phyloP scores from a whole-genome alignment of 2,113 vertebrate genomes.

The Syngnathus floridae region DNA sequence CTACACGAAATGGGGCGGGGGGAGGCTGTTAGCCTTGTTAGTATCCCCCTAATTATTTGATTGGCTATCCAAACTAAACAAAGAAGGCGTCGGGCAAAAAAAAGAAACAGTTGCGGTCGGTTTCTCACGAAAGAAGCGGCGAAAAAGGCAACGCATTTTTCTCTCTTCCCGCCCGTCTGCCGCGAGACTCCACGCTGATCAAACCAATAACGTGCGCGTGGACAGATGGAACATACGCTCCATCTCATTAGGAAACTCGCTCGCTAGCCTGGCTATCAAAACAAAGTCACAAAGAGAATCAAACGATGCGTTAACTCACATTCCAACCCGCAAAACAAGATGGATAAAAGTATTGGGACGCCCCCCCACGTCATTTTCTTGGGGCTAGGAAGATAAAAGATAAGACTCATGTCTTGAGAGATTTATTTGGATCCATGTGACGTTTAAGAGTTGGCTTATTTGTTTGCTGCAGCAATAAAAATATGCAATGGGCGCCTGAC shows the following conservation, averaged over 20 bases:
- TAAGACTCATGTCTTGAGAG: not conserved
- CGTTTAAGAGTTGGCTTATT: conserved; percentile 13
- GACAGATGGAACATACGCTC: conserved; percentile 31
- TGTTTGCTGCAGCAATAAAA: not conserved
- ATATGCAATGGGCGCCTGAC: not conserved
- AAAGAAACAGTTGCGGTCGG: not conserved
- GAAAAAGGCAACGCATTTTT: conserved; percentile 4
- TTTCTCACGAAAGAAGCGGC: not conserved
- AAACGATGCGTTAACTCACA: conserved; percentile 40
- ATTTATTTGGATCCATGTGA: conserved; percentile 14
- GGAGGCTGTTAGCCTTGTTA: conserved; percentile 38
- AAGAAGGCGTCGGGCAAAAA: not conserved
- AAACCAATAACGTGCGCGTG: conserved; percentile 21
- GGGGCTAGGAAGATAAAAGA: not conserved
- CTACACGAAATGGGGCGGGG: conserved; percentile 15
- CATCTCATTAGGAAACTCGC: conserved; percentile 40
- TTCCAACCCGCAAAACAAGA: not conserved
- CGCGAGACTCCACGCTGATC: conserved; percentile 23
- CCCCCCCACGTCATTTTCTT: not conserved
- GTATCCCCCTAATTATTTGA: conserved; percentile 42
- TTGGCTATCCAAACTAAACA: conserved; percentile 30
- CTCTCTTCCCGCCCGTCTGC: conserved; percentile 9
- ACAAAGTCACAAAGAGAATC: conserved; percentile 43
- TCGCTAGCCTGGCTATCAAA: conserved; percentile 20
- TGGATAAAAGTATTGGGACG: not conserved